Percentiles rank a stretch among this genome's conserved stretches.
These are phyloP conservation scores for Gambusia holbrooki DNA, from an alignment of 2,113 vertebrate species.

Conservation along the genomic window DNA sequence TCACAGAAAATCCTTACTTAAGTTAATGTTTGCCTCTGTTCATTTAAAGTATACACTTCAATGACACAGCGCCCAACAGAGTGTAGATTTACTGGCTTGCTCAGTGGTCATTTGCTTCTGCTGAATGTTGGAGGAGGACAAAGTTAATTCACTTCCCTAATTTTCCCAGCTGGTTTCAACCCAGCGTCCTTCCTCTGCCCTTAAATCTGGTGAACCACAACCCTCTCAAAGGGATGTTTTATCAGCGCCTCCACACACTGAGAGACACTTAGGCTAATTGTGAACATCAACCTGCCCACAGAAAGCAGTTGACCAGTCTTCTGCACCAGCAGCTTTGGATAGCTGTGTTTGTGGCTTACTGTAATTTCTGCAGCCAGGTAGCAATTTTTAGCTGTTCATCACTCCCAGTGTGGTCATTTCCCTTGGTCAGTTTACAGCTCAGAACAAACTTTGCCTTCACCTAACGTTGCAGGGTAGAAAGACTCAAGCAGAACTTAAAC, in stretches of 20 bases:
- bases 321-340: conserved; percentile 26
- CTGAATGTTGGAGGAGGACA: conserved; percentile 6
- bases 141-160: conserved; percentile 25
- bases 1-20: conserved; percentile 11
- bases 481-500: conserved; percentile 2
- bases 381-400: conserved; percentile 22
- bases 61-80: neutral
- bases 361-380: neutral
- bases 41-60: conserved; percentile 3
- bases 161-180: conserved; percentile 44
- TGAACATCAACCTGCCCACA: conserved; percentile 23
- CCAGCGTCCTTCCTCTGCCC: conserved; percentile 44
- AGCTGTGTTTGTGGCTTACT: conserved; percentile 21
- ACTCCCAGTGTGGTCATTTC: conserved; percentile 18
- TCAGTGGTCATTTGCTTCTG: conserved; percentile 15
- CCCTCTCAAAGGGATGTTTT: conserved; percentile 45
- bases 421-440: conserved; percentile 38
- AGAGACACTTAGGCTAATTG: conserved; percentile 40
- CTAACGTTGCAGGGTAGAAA: neutral
- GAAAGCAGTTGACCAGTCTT: conserved; percentile 27
- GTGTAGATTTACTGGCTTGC: conserved; percentile 29
- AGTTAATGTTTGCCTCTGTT: neutral
- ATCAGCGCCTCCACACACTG: conserved; percentile 45
- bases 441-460: conserved; percentile 30
- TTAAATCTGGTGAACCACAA: conserved; percentile 22